Conservation (phyloP, 2,113 vertebrate species). For the Anser cygnoides region DNA sequence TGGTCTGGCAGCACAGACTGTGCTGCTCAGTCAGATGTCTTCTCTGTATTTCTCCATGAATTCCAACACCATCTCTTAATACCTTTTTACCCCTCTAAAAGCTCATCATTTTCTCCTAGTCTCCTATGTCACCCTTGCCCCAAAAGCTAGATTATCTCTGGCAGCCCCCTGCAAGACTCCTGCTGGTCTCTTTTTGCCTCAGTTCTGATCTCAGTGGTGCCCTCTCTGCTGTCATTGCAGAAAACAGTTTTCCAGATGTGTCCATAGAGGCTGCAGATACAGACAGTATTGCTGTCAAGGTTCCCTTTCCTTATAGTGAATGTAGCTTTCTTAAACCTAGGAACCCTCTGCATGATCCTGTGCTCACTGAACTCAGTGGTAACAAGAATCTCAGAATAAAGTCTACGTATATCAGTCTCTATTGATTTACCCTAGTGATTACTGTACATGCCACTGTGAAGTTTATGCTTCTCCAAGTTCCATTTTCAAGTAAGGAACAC, state of each 20-base stretch:
- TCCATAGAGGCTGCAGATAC: not conserved
- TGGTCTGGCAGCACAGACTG: not conserved
- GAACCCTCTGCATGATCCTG: not conserved
- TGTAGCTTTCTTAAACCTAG: not conserved
- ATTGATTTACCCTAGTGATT: not conserved
- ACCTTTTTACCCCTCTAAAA: not conserved
- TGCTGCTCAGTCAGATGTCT: not conserved
- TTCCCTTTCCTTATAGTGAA: not conserved
- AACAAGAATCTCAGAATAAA: not conserved
- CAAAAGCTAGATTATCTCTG: not conserved
- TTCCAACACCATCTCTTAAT: not conserved
- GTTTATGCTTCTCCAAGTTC: not conserved
- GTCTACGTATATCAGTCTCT: not conserved
- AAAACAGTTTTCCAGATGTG: not conserved
- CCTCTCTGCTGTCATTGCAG: not conserved
- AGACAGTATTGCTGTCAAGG: not conserved
- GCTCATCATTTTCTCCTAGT: not conserved
- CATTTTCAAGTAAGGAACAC: not conserved
- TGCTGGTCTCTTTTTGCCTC: not conserved
- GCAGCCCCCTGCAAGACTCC: not conserved
- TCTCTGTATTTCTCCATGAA: not conserved
- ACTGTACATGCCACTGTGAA: not conserved
- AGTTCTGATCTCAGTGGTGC: accelerated
- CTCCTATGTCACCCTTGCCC: not conserved
- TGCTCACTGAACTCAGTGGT: not conserved